phyloP scores from a whole-genome alignment of 2,888 invertebrate genomes.

The Empis stercorea region DNA sequence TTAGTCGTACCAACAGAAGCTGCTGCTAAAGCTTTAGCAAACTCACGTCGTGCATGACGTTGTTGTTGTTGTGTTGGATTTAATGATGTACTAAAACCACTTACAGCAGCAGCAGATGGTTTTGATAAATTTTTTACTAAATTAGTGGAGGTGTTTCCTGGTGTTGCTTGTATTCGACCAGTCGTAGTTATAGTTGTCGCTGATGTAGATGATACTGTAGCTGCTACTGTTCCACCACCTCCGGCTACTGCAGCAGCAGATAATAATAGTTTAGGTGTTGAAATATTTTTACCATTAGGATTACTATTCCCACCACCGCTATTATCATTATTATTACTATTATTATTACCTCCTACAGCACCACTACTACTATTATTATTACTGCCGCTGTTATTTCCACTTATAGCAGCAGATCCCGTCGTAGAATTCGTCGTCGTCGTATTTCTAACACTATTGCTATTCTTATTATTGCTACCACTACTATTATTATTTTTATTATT shows the following conservation, averaged over 20 bases:
- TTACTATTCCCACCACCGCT: constrained; percentile 15
- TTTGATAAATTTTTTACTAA: constrained; percentile 13
- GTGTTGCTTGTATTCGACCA: constrained; percentile 10
- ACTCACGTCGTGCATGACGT: not conserved
- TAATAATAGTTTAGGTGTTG: constrained; percentile 14
- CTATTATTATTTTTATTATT: constrained; percentile 12
- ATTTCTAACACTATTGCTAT: constrained; percentile 12
- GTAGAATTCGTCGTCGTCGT: constrained; percentile 8
- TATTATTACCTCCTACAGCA: constrained; percentile 3
- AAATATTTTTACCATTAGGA: constrained; percentile 21
- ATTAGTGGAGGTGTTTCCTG: constrained; percentile 9
- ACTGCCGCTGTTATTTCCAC: constrained; percentile 6
- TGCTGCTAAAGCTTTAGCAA: not conserved
- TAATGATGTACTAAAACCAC: constrained; percentile 10
- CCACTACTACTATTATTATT: constrained; percentile 9
- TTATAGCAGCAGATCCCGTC: constrained; percentile 14
- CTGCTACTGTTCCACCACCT: constrained; percentile 18
- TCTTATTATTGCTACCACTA: constrained; percentile 15
- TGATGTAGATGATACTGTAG: constrained; percentile 10
- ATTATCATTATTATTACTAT: constrained; percentile 13
- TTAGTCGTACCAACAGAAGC: no score
- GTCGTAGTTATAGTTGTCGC: constrained; percentile 3
- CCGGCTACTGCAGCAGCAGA: not conserved
- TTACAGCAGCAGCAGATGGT: constrained; percentile 12
- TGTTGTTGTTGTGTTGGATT: constrained; percentile 3